Evolutionary conservation across 2,888 invertebrate species (phyloP).

Genomic region (Drosophila neotestacea): DNA sequence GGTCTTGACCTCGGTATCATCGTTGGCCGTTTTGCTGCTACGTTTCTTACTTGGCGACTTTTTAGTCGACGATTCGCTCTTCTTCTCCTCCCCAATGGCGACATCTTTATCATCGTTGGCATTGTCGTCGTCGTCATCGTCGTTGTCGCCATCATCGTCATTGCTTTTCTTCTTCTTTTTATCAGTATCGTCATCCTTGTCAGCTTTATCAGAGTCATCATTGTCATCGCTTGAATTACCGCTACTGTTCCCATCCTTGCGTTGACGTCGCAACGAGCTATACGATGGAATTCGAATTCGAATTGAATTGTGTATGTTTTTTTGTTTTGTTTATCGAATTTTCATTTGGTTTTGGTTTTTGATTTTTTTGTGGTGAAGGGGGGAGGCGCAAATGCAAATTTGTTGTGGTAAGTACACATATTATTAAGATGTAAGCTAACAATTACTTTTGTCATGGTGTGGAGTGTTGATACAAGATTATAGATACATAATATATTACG

Average conservation of each 20-base stretch:
- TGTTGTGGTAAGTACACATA: conserved; percentile 59
- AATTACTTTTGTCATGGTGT: conserved; percentile 44
- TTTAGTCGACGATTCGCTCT: conserved; percentile 57
- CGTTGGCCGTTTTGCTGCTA: conserved; percentile 52
- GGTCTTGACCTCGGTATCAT: conserved; percentile 57
- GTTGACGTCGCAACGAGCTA: conserved; percentile 85
- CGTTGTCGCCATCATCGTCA: conserved; percentile 70
- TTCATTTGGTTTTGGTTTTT: conserved; percentile 29
- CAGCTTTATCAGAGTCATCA: conserved; percentile 73
- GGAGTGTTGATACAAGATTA: conserved; percentile 43
- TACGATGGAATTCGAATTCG: conserved; percentile 53
- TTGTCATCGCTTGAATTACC: conserved; percentile 77
- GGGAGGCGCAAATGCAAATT: conserved; percentile 71
- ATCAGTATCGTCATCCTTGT: conserved; percentile 70
- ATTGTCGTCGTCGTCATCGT: conserved; percentile 63
- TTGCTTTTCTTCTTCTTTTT: conserved; percentile 68
- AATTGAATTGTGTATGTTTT: conserved; percentile 50
- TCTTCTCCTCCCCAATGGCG: conserved; percentile 72
- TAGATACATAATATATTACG: conserved; percentile 20
- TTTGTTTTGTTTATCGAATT: conserved; percentile 40
- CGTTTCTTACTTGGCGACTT: conserved; percentile 67
- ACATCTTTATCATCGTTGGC: conserved; percentile 66
- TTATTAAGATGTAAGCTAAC: conserved; percentile 55
- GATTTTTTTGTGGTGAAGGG: conserved; percentile 35
- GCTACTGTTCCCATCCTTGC: conserved; percentile 79